Percentiles rank a stretch among this genome's conserved stretches.
Conservation (phyloP, 2,797 vertebrate species). For the Pantherophis vulpinus region DNA sequence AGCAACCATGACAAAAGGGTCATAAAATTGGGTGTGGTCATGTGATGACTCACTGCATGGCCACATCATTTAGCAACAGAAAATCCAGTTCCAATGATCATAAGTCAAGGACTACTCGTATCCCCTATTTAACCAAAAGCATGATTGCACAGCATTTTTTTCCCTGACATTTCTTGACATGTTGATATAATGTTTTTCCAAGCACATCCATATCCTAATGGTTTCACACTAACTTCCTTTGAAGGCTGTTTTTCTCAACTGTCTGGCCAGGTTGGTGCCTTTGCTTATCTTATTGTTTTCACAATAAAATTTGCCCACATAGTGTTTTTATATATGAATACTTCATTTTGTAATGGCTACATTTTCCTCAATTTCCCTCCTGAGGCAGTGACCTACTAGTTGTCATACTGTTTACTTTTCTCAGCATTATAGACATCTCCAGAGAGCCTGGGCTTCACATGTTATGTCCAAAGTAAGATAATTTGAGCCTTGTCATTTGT, state of each 20-base stretch:
- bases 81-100: not conserved
- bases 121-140: slow-evolving; percentile 6
- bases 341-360: slow-evolving; percentile 43
- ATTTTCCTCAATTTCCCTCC: slow-evolving; percentile 50
- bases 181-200: slow-evolving; percentile 44
- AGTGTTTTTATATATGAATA: slow-evolving; percentile 45
- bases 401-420: slow-evolving; percentile 47
- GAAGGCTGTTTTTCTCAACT: not conserved
- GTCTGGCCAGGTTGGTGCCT: slow-evolving; percentile 36
- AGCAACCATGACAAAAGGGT: not conserved
- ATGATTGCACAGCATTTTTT: slow-evolving; percentile 29
- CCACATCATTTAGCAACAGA: not conserved
- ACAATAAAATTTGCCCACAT: slow-evolving; percentile 44
- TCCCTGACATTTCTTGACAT: slow-evolving; percentile 48
- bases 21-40: not conserved
- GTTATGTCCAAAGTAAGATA: not conserved
- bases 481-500: not conserved
- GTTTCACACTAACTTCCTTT: slow-evolving; percentile 35
- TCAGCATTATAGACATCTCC: not conserved
- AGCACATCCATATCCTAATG: slow-evolving; percentile 44
- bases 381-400: slow-evolving; percentile 54
- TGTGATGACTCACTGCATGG: not conserved
- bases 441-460: not conserved
- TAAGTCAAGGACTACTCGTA: not conserved
- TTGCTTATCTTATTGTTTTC: slow-evolving; percentile 49